phyloP scores from a whole-genome alignment of 2,888 invertebrate species.

The Stratiomys singularior region DNA sequence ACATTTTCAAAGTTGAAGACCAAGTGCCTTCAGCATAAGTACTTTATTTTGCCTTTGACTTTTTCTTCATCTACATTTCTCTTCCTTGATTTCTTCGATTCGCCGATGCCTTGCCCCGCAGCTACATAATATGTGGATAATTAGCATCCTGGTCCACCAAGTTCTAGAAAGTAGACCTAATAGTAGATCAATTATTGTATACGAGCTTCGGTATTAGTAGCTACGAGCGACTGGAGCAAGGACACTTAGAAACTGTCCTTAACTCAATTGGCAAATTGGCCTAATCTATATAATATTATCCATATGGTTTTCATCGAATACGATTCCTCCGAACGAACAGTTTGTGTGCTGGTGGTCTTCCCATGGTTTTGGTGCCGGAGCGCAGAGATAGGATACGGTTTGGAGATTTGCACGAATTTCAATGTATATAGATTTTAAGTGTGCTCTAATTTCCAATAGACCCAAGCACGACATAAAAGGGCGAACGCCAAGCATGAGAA shows the following conservation, averaged over 20 bases:
- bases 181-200: conserved; percentile 37
- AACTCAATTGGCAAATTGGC: conserved; percentile 44
- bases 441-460: conserved; percentile 6
- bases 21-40: conserved; percentile 30
- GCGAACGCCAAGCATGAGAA: background rate
- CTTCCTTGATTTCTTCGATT: too few species aligned
- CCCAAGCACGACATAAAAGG: background rate
- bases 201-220: background rate
- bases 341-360: background rate
- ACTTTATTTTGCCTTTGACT: conserved; percentile 29
- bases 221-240: conserved; percentile 36
- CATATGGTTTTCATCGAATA: conserved; percentile 37
- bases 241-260: conserved; percentile 39
- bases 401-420: conserved; percentile 6
- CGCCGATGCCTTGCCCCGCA: background rate
- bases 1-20: conserved; percentile 42
- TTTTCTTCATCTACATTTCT: background rate
- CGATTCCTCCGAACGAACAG: background rate
- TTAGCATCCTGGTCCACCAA: conserved; percentile 39
- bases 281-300: conserved; percentile 39
- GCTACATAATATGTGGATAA: conserved; percentile 35
- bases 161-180: conserved; percentile 42
- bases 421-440: conserved; percentile 14
- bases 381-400: background rate
- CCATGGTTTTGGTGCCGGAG: background rate